Evolutionary conservation across 1,140 invertebrate genomes (phyloP), one percentile per base, ranked within the genome.

Genomic region (Meloidogyne chitwoodi): DNA sequence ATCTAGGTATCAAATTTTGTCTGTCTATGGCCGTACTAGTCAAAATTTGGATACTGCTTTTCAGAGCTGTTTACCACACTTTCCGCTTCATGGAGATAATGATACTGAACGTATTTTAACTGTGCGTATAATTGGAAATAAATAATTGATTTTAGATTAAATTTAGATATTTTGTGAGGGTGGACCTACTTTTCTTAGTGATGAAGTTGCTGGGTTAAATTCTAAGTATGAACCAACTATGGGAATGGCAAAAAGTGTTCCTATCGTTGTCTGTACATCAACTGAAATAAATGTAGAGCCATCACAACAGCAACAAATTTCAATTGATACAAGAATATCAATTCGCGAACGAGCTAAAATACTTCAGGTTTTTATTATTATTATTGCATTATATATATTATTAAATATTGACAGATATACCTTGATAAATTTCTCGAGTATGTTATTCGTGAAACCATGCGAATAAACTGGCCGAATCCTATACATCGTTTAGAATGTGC

Each of bases 361-460:
- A 62, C 70, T 85, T 10, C 84, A 85, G 75, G 84, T 86, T 27
- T 19, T 2, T 22, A 11, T 78, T 27, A 26, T 12, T 27, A 34
- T 24, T 81, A 6, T 63, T 56, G 64, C 19, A 22, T n/a, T 56
- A 11, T n/a, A 16, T 38, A 77, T 64, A 14, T 6, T 26, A 16
- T 14, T 29, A 6, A n/a, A 24, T 16, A 77, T 61, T 26, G 75
- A 41, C 65, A 83, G 83, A 74, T 85, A 12, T 85, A 85, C 70
- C 65, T 86, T 61, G 84, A 86, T 62, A 86, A 86, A 73, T 87
- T 86, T 63, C 76, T 86, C 29, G 84, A 86, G 69, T 86, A 86
- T 70, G 75, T 69, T 48, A 77, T 71, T 31, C 80, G 84, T 11
- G 85, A 86, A 67, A 81, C 80, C 1, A 77, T 78, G 31, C 80